A percentile compares a stretch with the other conserved stretches of the same genome.
Evolutionary conservation across 1,140 invertebrate species (phyloP).

Genomic region (Lordiphosa stackelbergi): DNA sequence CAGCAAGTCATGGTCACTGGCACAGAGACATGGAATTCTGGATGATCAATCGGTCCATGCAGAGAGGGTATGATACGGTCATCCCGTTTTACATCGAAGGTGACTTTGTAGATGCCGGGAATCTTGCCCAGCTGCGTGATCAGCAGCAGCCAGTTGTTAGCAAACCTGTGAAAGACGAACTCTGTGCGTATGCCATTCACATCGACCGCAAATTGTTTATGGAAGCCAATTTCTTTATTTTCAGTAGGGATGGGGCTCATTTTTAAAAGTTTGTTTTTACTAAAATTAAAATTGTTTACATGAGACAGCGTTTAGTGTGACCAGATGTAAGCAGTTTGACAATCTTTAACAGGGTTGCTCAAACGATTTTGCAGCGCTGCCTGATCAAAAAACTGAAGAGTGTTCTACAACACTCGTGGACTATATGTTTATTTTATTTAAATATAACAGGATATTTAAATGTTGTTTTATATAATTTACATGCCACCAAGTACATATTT

Average conservation of each 20-base stretch:
- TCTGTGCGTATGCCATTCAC: slow-evolving; percentile 58
- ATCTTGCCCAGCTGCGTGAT: slow-evolving; percentile 64
- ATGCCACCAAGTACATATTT: too few relatives aligned
- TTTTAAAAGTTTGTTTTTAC: slow-evolving; percentile 27
- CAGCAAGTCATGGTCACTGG: slow-evolving; percentile 54
- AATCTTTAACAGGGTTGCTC: too few relatives aligned
- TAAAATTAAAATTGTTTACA: slow-evolving; percentile 23
- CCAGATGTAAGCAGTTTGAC: too few relatives aligned
- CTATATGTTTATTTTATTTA: too few relatives aligned
- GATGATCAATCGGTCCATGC: slow-evolving; percentile 42
- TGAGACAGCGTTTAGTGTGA: too few relatives aligned
- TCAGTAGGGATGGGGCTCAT: not conserved
- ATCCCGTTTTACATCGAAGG: slow-evolving; percentile 51
- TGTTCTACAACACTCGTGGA: too few relatives aligned
- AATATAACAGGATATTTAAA: too few relatives aligned
- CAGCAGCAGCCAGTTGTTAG: slow-evolving; percentile 66
- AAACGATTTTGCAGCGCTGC: too few relatives aligned
- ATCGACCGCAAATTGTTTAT: slow-evolving; percentile 48
- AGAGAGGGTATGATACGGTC: slow-evolving; percentile 20
- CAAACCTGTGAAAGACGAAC: slow-evolving; percentile 63
- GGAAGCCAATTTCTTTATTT: slow-evolving; percentile 38
- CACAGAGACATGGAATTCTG: slow-evolving; percentile 52
- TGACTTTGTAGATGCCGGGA: slow-evolving; percentile 57
- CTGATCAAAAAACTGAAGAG: too few relatives aligned
- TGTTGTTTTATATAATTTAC: too few relatives aligned